phyloP scores from a whole-genome alignment of 1,140 invertebrate genomes.

The Laodelphax striatellus region DNA sequence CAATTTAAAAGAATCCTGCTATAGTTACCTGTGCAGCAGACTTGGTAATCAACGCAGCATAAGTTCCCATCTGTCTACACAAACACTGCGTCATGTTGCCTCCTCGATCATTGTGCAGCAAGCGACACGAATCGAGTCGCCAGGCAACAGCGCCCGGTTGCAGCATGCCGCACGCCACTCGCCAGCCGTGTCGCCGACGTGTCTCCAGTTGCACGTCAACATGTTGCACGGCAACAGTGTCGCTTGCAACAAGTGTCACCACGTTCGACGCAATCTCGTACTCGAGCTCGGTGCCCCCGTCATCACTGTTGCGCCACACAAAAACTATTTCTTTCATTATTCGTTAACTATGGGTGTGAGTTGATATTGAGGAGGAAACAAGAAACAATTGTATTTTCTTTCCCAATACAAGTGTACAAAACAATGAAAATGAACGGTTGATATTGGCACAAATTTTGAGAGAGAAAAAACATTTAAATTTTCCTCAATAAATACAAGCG shows the following conservation, averaged over 20 bases:
- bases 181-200: constrained; percentile 28
- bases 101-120: background rate
- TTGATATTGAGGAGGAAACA: background rate
- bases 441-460: no score
- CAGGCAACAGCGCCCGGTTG: constrained; percentile 29
- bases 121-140: constrained; percentile 13
- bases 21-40: background rate
- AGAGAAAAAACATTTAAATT: no score
- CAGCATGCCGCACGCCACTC: constrained; percentile 38
- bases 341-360: no score
- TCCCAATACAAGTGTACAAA: no score
- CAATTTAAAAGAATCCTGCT: no score
- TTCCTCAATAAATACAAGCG: no score
- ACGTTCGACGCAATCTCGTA: constrained; percentile 50
- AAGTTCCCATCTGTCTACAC: constrained; percentile 18
- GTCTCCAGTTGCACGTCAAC: constrained; percentile 23
- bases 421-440: no score
- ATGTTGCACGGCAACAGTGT: constrained; percentile 19
- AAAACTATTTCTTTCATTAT: no score
- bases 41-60: constrained; percentile 13
- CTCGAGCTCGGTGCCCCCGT: constrained; percentile 49
- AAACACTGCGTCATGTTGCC: constrained; percentile 14
- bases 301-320: constrained; percentile 22
- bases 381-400: no score
- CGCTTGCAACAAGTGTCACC: constrained; percentile 31